Conservation (phyloP, 2,113 vertebrate species). For the Chaetura pelagica region DNA sequence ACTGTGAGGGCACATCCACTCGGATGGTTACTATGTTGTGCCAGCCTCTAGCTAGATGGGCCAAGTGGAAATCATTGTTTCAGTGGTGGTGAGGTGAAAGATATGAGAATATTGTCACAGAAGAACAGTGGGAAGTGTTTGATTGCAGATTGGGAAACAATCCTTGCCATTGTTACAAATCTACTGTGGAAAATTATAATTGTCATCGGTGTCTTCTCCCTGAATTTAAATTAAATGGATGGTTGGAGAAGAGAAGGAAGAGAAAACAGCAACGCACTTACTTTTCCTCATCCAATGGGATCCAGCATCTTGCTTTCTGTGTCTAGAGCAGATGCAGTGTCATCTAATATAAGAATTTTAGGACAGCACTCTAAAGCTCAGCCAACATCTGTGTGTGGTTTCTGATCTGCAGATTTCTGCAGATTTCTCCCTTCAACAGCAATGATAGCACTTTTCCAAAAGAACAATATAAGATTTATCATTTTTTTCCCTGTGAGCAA, state of each 20-base stretch:
- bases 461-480: not conserved
- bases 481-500: not conserved
- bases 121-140: not conserved
- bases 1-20: rapidly evolving
- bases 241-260: not conserved
- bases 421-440: not conserved
- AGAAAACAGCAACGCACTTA: not conserved
- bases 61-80: not conserved
- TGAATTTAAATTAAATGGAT: not conserved
- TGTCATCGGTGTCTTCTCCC: not conserved
- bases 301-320: not conserved
- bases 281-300: not conserved
- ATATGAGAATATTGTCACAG: not conserved
- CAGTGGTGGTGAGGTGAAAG: not conserved
- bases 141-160: not conserved
- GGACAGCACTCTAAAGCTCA: not conserved
- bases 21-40: rapidly evolving
- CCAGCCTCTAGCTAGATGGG: not conserved
- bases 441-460: not conserved
- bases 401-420: not conserved
- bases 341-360: not conserved
- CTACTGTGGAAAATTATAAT: not conserved
- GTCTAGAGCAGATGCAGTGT: not conserved
- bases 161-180: not conserved
- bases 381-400: not conserved